phyloP scores from a whole-genome alignment of 2,888 invertebrate species.

The Aromia moschata region DNA sequence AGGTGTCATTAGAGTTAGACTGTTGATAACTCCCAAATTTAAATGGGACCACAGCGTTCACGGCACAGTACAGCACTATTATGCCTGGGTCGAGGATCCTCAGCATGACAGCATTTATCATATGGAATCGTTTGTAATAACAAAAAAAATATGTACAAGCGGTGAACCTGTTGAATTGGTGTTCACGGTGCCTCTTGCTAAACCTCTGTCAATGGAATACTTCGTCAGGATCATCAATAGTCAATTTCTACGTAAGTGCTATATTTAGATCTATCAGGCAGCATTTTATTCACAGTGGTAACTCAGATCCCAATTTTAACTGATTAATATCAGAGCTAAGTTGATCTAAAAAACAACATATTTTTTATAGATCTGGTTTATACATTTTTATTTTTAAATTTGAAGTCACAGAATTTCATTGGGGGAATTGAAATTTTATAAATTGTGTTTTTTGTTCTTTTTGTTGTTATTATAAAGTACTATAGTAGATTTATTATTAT shows the following conservation, averaged over 20 bases:
- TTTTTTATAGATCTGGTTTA: too few species aligned
- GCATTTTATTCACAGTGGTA: too few species aligned
- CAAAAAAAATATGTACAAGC: conserved; percentile 67
- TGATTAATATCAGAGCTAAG: too few species aligned
- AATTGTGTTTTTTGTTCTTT: too few species aligned
- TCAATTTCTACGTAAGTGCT: conserved; percentile 72
- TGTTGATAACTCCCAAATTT: conserved; percentile 78
- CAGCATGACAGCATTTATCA: conserved; percentile 95
- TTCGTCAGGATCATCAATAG: conserved; percentile 88
- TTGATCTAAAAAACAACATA: too few species aligned
- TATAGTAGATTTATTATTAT: too few species aligned
- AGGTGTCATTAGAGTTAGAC: conserved; percentile 84
- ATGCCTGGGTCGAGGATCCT: conserved; percentile 98
- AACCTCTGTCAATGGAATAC: conserved; percentile 92
- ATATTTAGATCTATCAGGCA: not conserved
- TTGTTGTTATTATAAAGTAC: too few species aligned
- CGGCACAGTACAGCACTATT: conserved; percentile 84
- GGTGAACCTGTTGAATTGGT: conserved; percentile 82
- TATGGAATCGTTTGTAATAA: conserved; percentile 87
- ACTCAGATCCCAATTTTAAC: too few species aligned
- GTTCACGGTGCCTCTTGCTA: conserved; percentile 94
- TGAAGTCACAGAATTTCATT: too few species aligned
- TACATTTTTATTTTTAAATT: too few species aligned
- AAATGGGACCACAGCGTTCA: conserved; percentile 93
- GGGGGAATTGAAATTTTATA: conserved; percentile 29